A percentile compares a stretch with the other conserved stretches of the same genome.
phyloP scores from a whole-genome alignment of 2,888 invertebrate species.

The Cotesia congregata region DNA sequence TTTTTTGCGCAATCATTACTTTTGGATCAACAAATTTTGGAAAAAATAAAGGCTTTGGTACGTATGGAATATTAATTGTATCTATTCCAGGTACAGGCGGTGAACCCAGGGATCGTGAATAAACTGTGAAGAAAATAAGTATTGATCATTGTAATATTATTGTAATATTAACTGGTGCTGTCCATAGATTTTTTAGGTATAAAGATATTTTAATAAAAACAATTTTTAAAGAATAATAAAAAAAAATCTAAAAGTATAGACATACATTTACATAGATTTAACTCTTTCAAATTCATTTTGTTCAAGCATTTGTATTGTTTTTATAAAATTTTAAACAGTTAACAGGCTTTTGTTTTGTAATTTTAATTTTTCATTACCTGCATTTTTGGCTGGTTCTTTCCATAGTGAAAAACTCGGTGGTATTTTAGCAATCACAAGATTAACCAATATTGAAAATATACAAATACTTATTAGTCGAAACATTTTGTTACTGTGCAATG shows the following conservation, averaged over 20 bases:
- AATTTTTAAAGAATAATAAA: too few species aligned
- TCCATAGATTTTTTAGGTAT: neutral
- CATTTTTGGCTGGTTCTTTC: constrained; percentile 31
- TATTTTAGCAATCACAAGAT: constrained; percentile 50
- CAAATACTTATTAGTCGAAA: constrained; percentile 49
- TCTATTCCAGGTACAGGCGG: constrained; percentile 50
- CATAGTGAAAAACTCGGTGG: constrained; percentile 58
- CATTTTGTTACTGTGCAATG: constrained; percentile 53
- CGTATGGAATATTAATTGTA: constrained; percentile 59
- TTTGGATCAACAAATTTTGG: constrained; percentile 65
- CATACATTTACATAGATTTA: too few species aligned
- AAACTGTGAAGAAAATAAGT: constrained; percentile 47
- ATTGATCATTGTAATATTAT: neutral
- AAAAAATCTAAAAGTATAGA: too few species aligned
- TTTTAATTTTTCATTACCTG: constrained; percentile 26
- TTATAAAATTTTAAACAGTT: too few species aligned
- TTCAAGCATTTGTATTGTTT: too few species aligned
- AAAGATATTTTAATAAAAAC: neutral
- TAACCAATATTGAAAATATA: constrained; percentile 48
- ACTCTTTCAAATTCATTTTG: too few species aligned
- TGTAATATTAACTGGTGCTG: neutral
- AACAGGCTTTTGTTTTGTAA: neutral
- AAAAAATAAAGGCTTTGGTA: constrained; percentile 58
- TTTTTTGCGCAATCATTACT: constrained; percentile 60
- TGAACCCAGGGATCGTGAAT: constrained; percentile 56